Evolutionary conservation across 2,888 invertebrate genomes (phyloP).

Genomic region (Parnassius smintheus): DNA sequence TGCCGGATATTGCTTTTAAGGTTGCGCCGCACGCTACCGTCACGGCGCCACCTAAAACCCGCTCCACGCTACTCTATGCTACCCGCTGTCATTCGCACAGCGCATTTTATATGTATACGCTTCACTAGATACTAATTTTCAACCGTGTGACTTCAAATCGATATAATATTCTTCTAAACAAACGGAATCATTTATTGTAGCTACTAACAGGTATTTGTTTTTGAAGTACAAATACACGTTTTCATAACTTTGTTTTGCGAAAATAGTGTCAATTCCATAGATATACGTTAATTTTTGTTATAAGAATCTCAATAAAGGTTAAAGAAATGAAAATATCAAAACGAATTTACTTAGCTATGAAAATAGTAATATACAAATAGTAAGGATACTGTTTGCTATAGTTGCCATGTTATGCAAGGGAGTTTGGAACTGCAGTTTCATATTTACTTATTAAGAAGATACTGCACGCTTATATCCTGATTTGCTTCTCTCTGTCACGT

Average conservation of each 20-base stretch:
- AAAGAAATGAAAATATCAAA: too few species aligned
- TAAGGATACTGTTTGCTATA: too few species aligned
- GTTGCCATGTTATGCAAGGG: too few species aligned
- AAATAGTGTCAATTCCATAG: conserved; percentile 10
- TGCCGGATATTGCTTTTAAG: conserved; percentile 82
- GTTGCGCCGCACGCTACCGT: conserved; percentile 71
- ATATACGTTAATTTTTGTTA: background rate
- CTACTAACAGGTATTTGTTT: conserved; percentile 17
- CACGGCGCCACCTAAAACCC: conserved; percentile 18
- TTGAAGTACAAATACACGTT: conserved; percentile 23
- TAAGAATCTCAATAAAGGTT: too few species aligned
- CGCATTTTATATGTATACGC: conserved; percentile 10
- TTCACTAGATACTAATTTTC: conserved; percentile 21
- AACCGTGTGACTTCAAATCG: conserved; percentile 17
- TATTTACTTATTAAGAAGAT: too few species aligned
- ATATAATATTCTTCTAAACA: conserved; percentile 21
- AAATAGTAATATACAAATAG: too few species aligned
- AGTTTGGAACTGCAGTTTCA: too few species aligned
- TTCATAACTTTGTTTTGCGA: conserved; percentile 16
- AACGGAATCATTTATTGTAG: conserved; percentile 18
- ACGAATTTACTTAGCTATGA: too few species aligned
- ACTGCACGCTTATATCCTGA: too few species aligned
- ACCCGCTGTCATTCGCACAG: conserved; percentile 25
- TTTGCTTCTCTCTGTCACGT: too few species aligned
- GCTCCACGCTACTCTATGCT: conserved; percentile 23